Percentiles rank a stretch among this genome's conserved stretches.
Evolutionary conservation across 2,888 invertebrate species (phyloP).

Genomic region (Nomada hirtipes): DNA sequence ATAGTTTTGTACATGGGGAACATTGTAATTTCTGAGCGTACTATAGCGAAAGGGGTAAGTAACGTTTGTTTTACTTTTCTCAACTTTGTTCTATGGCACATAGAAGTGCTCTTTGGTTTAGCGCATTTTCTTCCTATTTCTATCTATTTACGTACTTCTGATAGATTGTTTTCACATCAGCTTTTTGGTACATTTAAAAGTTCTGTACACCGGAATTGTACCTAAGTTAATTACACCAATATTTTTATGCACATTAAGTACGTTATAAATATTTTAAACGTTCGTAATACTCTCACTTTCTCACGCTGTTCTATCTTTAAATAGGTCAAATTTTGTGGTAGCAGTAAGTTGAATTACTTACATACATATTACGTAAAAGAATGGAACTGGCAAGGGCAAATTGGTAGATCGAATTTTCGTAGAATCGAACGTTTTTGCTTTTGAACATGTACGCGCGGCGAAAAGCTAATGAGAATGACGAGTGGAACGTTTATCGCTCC

Average conservation of each 20-base stretch:
- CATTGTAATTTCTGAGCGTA: too few relatives aligned
- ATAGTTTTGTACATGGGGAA: too few relatives aligned
- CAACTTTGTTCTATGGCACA: too few relatives aligned
- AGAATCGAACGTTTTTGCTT: conserved; percentile 57
- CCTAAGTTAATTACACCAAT: too few relatives aligned
- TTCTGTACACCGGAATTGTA: too few relatives aligned
- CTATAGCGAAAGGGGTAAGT: too few relatives aligned
- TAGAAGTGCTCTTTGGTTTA: too few relatives aligned
- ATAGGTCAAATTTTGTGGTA: conserved; percentile 32
- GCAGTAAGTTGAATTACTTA: background rate
- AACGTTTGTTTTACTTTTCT: too few relatives aligned
- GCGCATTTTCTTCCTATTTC: too few relatives aligned
- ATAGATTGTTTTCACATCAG: too few relatives aligned
- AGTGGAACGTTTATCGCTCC: background rate
- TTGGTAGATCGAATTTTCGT: conserved; percentile 47
- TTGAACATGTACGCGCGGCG: conserved; percentile 29
- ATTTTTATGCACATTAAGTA: background rate
- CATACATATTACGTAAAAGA: conserved; percentile 16
- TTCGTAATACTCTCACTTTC: background rate
- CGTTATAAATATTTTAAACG: background rate
- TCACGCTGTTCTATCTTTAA: background rate
- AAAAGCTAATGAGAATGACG: conserved; percentile 33
- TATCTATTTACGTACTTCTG: too few relatives aligned
- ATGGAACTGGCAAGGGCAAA: conserved; percentile 32
- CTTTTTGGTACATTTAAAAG: too few relatives aligned